A percentile compares a stretch with the other conserved stretches of the same genome.
Evolutionary conservation across 2,113 vertebrate genomes (phyloP).

Genomic region (Chroicocephalus ridibundus): DNA sequence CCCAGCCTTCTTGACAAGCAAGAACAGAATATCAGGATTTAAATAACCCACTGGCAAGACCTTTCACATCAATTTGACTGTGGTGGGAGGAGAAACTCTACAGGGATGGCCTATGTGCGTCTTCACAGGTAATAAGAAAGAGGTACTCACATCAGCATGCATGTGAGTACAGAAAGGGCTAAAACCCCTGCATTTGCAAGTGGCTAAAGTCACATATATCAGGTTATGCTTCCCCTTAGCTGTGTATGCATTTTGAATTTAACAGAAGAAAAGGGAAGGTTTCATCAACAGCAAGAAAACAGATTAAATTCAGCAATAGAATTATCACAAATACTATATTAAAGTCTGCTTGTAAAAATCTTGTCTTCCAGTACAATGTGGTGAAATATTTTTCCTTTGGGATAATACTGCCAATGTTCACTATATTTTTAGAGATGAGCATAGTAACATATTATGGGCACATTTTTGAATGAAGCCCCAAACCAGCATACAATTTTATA

Average conservation of each 20-base stretch:
- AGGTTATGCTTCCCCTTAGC: background rate
- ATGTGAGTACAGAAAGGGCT: background rate
- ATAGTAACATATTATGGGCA: background rate
- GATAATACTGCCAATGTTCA: background rate
- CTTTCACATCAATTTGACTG: conserved; percentile 49
- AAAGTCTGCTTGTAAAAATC: background rate
- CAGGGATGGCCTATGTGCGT: background rate
- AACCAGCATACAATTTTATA: background rate
- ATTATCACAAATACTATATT: background rate
- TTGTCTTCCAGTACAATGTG: background rate
- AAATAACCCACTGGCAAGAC: conserved; percentile 51
- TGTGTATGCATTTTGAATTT: background rate
- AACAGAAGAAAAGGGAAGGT: background rate
- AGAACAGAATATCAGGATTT: conserved; percentile 33
- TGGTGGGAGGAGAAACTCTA: conserved; percentile 38
- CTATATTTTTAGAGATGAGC: background rate
- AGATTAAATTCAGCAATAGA: background rate
- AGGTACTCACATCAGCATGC: background rate
- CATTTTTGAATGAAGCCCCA: background rate
- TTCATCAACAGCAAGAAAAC: background rate
- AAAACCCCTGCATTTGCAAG: background rate
- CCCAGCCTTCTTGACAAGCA: conserved; percentile 38
- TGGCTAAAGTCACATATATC: background rate
- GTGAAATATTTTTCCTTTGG: background rate
- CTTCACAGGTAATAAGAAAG: conserved; percentile 37